Evolutionary conservation across 1,140 invertebrate species (phyloP), one percentile per base, ranked within the genome.

Genomic region (Drosophila simulans): DNA sequence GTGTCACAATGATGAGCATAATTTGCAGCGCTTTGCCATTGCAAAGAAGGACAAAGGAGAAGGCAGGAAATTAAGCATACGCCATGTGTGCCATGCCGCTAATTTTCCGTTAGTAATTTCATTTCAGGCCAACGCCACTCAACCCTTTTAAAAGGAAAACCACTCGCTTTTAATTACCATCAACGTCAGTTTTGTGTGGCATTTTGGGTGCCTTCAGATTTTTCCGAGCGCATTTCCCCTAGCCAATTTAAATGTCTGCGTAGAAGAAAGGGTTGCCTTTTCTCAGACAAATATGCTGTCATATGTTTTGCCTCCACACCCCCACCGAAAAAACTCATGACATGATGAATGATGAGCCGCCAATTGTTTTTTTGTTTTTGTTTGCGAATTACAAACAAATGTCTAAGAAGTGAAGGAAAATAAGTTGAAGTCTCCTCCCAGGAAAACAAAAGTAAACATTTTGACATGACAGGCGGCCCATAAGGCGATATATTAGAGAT

Each of bases 1-100:
- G 83, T 88, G 83, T 88, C 83, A 88, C 83, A 88, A 88, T 88
- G 83, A 88, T 88, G 83, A 88, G 83, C 84, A 86, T 83, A 88
- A 88, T 86, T 88, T 84, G 37, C 80, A 70, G 64, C 22, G 60
- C 74, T 76, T 42, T 34, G 40, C 63, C 71, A 35, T 65, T 65
- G 58, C 62, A 64, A 60, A 51, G 68, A 46, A 57, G 56, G 37
- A 34, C 17, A 27, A 17, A 20, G 45, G 34, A 37, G 25, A 48
- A 52, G 46, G 74, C 78, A 76, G 65, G 62, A 86, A 77, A 88
- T 88, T 83, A 73, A 73, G 85, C 63, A 89, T 89, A 89, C 85
- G 85, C 80, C 80, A 68, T 66, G 71, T 86, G 70, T 66, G 74
- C 68, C 68, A 63, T 77, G 59, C 62, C 68, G 76, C 77, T 89